phyloP scores from a whole-genome alignment of 1,140 invertebrate species.

The Calephelis nemesis region DNA sequence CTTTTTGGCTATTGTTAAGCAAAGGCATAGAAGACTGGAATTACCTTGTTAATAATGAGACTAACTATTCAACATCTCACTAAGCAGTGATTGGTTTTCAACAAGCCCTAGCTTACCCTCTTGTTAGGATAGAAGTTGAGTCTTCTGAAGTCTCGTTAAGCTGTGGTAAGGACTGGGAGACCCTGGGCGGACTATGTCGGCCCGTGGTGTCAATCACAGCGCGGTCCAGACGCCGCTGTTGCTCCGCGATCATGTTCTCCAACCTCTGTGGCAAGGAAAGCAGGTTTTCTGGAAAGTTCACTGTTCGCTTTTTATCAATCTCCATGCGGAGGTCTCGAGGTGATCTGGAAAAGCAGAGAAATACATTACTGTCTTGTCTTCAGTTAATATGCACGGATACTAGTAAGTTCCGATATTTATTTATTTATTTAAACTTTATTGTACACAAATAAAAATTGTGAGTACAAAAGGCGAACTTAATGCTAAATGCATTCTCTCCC shows the following conservation, averaged over 20 bases:
- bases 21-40: too few relatives aligned
- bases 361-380: neutral
- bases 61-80: neutral
- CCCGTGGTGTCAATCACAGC: constrained; percentile 50
- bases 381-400: too few relatives aligned
- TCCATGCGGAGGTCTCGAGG: constrained; percentile 32
- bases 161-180: constrained; percentile 50
- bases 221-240: constrained; percentile 47
- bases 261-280: constrained; percentile 52
- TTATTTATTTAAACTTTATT: too few relatives aligned
- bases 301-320: constrained; percentile 50
- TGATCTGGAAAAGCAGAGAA: constrained; percentile 32
- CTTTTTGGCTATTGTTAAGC: too few relatives aligned
- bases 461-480: too few relatives aligned
- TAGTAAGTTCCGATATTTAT: too few relatives aligned
- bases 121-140: constrained; percentile 20
- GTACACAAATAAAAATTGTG: too few relatives aligned
- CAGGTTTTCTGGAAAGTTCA: constrained; percentile 56
- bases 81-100: too few relatives aligned
- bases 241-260: constrained; percentile 60
- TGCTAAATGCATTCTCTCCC: too few relatives aligned
- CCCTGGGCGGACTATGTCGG: constrained; percentile 35
- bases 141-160: constrained; percentile 33
- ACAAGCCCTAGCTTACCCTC: constrained; percentile 18
- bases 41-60: neutral